Evolutionary conservation across 2,113 vertebrate genomes (phyloP).

Genomic region (Diphyllodes magnificus): DNA sequence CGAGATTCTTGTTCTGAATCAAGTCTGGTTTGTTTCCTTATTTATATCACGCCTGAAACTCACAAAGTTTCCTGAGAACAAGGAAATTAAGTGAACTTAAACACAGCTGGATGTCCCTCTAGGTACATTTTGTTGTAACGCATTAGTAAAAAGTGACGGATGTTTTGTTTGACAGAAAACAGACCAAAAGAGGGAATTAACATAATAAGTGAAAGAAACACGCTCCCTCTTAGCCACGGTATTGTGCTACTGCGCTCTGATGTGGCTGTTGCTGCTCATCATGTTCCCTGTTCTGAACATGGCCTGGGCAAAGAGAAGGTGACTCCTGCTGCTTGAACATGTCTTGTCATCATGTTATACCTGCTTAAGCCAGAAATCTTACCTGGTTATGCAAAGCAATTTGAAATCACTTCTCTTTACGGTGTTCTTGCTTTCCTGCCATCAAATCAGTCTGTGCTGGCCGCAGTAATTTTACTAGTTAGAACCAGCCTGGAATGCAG

Average conservation of each 20-base stretch:
- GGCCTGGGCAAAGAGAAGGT: background rate
- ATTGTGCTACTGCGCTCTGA: background rate
- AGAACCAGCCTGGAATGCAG: background rate
- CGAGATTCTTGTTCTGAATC: background rate
- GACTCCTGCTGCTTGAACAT: background rate
- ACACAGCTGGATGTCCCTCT: background rate
- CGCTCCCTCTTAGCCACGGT: background rate
- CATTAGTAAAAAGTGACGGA: background rate
- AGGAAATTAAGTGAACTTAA: conserved; percentile 4
- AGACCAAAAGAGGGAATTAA: background rate
- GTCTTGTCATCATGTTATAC: background rate
- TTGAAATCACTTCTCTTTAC: background rate
- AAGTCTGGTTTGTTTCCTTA: background rate
- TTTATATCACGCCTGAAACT: background rate
- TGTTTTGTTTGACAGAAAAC: conserved; percentile 4
- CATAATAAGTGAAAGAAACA: background rate
- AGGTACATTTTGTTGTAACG: background rate
- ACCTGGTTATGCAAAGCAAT: background rate
- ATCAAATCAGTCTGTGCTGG: background rate
- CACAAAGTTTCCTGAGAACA: background rate
- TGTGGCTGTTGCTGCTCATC: background rate
- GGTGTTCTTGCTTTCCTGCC: background rate
- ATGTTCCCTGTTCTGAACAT: background rate
- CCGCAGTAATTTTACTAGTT: background rate
- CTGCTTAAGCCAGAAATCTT: background rate